Evolutionary conservation across 2,797 vertebrate genomes (phyloP), one percentile per base, ranked within the genome.

Genomic region (Diceros bicornis): DNA sequence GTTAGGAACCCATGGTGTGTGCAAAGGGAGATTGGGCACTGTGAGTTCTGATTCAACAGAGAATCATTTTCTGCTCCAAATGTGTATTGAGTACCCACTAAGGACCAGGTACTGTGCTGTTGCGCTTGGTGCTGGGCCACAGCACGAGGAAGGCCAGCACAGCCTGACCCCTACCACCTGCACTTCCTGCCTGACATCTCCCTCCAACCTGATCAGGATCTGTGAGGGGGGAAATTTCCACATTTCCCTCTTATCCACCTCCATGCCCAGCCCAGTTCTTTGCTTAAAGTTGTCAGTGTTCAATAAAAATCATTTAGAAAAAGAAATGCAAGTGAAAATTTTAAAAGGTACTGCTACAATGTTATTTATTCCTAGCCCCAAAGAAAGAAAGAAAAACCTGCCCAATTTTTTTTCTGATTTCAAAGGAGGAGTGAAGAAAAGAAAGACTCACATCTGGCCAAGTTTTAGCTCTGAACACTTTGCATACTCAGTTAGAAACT

Each of bases 401-500:
- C 9, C 10, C 41, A 32, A 21, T 89, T 91, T 95, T 95, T 68
- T 34, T 83, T 50, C 93, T 93, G 69, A 87, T 97, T 95, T 97
- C 82, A 93, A 91, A 92, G 34, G 21, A 96, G 32, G 29, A 18
- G 16, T 79, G 18, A 94, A 95, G 55, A 62, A 93, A 79, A 91
- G 23, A 89, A 95, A 97, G 68, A 83, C 34, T 96, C 79, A 97
- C 93, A 96, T 96, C 96, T 97, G 93, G 95, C 91, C 97, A 97
- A 88, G 57, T 97, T 95, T 95, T 94, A 96, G 74, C 62, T 92
- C 91, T 92, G 86, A 97, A 97, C 81, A 92, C 64, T 98, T 98
- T 96, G 93, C 96, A 97, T 98, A 96, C 97, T 97, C 97, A 96
- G 92, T 91, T 86, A 86, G 91, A 97, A 97, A 97, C 93, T 94